Conservation (phyloP, 2,113 vertebrate genomes). For the Marcusenius ussheri region DNA sequence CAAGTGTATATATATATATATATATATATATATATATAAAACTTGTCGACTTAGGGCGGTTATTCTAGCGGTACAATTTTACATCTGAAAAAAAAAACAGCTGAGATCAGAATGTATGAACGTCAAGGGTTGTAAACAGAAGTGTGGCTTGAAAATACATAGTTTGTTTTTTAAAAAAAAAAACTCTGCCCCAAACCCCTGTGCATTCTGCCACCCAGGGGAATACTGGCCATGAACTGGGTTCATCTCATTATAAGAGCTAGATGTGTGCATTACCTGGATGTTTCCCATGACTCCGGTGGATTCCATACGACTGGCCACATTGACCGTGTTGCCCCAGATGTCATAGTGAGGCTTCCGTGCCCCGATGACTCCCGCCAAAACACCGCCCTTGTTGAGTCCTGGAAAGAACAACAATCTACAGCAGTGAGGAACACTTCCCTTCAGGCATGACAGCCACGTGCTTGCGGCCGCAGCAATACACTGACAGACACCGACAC, state of each 20-base stretch:
- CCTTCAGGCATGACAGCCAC: not conserved
- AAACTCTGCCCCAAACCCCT: not conserved
- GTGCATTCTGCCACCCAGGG: not conserved
- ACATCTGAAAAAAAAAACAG: too few species aligned
- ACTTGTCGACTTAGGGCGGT: too few species aligned
- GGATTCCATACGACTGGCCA: constrained; percentile 96
- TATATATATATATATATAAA: too few species aligned
- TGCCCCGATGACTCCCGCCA: constrained; percentile 89
- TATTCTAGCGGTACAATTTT: too few species aligned
- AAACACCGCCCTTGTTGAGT: constrained; percentile 85
- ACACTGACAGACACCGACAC: not conserved
- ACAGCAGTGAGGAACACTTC: not conserved
- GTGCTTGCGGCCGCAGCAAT: not conserved
- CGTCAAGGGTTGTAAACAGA: not conserved
- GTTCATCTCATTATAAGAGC: not conserved
- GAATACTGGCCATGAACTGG: not conserved
- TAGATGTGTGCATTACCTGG: constrained; percentile 61
- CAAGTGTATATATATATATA: too few species aligned
- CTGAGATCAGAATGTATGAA: not conserved
- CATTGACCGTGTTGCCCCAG: constrained; percentile 95
- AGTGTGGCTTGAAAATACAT: not conserved
- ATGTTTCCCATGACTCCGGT: constrained; percentile 95
- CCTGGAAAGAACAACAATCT: constrained; percentile 54
- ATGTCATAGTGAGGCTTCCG: constrained; percentile 96
- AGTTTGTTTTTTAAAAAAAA: not conserved